Evolutionary conservation across 2,888 invertebrate genomes (phyloP), one percentile per base, ranked within the genome.

Genomic region (Harmothoe impar): DNA sequence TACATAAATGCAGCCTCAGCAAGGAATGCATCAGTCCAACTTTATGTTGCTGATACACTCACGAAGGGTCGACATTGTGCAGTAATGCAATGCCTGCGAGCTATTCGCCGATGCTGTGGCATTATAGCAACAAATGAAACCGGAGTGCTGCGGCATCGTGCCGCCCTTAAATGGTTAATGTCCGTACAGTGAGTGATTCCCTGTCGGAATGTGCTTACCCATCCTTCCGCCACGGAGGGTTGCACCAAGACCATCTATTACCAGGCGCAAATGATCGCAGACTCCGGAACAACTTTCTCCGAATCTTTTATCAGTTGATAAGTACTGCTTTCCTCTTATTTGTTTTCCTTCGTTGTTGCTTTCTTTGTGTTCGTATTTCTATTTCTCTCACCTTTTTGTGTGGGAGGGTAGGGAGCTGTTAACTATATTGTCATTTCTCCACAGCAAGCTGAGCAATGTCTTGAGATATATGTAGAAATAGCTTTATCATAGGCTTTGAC

Each of bases 161-260:
- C 43, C n/a, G n/a, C n/a, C n/a, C 43, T 43, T 20, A 62, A 62
- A 62, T 3, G 62, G 20, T 62, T 62, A 5, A 20, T 3, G 23
- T 7, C 62, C 62, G 29, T 29, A 29, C 15, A 72, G 72, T 72
- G 72, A 29, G 25, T 72, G 72, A 72, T 72, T 72, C 25, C 72
- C 31, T 15, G 72, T 15, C 72, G 72, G 72, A 72, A 72, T 72
- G 72, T 29, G 62, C 62, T 62, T 62, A 62, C 62, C 54, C 62
- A n/a, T 3, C 62, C 62, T 62, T 62, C 62, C 62, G 62, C 62
- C 62, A 62, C 62, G 1, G 3, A n/a, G n/a, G 62, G 62, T 3
- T 62, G 62, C 62, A n/a, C 62, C 23, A n/a, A 62, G 1, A n/a
- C n/a, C 62, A 62, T 62, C 62, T 62, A 62, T 62, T 62, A 62